Conservation (phyloP, 2,797 vertebrate genomes). For the Syngnathus acus region DNA sequence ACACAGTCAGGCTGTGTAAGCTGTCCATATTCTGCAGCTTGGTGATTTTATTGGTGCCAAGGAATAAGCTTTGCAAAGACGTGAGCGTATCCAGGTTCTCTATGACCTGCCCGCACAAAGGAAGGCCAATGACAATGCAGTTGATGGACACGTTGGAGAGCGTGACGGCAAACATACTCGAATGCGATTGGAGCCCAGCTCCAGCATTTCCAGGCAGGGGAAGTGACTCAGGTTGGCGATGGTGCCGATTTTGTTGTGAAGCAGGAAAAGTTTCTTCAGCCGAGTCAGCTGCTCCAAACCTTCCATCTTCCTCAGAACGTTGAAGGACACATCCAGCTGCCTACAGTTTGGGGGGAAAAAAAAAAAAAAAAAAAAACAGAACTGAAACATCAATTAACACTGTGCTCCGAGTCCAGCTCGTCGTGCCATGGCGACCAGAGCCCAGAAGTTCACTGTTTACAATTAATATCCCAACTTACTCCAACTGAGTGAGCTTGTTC, state of each 20-base stretch:
- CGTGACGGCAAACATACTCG: constrained; percentile 71
- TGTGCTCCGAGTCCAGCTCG: too few species aligned
- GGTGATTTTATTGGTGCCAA: constrained; percentile 98
- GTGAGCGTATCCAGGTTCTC: constrained; percentile 85
- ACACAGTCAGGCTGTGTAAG: constrained; percentile 84
- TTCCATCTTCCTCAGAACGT: constrained; percentile 86
- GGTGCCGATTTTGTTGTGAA: constrained; percentile 92
- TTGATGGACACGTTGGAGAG: not conserved
- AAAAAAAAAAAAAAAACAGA: too few species aligned
- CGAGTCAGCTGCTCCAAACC: constrained; percentile 81
- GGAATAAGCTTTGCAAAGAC: constrained; percentile 88
- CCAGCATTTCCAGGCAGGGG: constrained; percentile 85
- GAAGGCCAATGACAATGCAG: not conserved
- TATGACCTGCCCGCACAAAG: constrained; percentile 74
- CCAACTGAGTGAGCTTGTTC: constrained; percentile 80
- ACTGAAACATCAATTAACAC: too few species aligned
- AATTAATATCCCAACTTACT: constrained; percentile 74
- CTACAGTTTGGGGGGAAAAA: constrained; percentile 52
- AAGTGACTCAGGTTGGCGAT: constrained; percentile 83
- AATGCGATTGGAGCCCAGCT: constrained; percentile 95
- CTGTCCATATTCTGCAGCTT: constrained; percentile 92
- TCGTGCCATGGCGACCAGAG: too few species aligned
- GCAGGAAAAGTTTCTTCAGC: constrained; percentile 90
- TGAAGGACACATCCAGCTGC: constrained; percentile 92
- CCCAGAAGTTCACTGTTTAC: not conserved